Evolutionary conservation across 2,888 invertebrate species (phyloP), one percentile per base, ranked within the genome.

Genomic region (Lithophane leautieri): DNA sequence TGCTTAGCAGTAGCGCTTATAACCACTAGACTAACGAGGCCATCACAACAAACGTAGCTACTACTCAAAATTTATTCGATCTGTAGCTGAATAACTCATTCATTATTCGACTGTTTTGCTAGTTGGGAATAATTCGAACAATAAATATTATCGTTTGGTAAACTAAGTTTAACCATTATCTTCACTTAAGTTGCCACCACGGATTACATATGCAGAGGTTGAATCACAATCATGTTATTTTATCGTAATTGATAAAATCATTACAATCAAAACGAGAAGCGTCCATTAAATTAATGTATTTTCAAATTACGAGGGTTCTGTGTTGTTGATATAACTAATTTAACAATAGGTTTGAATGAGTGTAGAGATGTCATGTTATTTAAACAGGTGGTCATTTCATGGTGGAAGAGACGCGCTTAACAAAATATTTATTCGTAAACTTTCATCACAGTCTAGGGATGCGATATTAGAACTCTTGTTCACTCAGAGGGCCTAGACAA

Each of bases 311-410:
- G 25, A 65, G n/a, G 54, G 44, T 54, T 77, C 72, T 69, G 34
- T n/a, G 70, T 71, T 71, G 62, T 76, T 73, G 63, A 66, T 65
- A 40, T 61, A 65, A 72, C 54, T 58, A 50, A 19, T 14, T 69
- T 58, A 86, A 88, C 84, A 86, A 87, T 83, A 83, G 42, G 12
- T 76, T 82, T 50, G 44, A 44, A 44, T 44, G 62, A 68, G 73
- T 70, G 76, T 73, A 34, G 40, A 47, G 63, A 69, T 56, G 50
- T 72, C 65, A 73, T 40, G 50, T 79, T 76, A 73, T 86, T 82
- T 83, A 84, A 61, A 77, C 82, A 88, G 81, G 69, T 85, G 81
- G 22, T 63, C 54, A 61, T 62, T 68, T 60, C 44, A 34, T 60
- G 22, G 47, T 56, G 0, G 34, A 50, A 69, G 34, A 19, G 0